These are phyloP conservation scores for Chaetophractus vellerosus DNA, from an alignment of 2,797 vertebrate genomes.

Conservation along the genomic window DNA sequence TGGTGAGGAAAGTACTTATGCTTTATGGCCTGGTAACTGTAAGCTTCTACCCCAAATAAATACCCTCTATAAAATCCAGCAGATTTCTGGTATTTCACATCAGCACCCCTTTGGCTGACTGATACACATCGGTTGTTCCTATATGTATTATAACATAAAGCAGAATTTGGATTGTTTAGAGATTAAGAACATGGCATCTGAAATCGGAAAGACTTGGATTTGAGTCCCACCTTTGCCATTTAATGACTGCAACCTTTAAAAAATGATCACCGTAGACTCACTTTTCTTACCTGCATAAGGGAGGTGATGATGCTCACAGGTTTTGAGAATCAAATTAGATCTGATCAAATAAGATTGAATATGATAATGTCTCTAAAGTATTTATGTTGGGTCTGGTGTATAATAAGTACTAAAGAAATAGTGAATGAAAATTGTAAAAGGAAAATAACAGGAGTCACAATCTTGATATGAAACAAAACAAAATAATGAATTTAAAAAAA, in stretches of 20 bases:
- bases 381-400: not conserved
- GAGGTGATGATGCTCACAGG: not conserved
- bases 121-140: not conserved
- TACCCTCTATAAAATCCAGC: too few species aligned
- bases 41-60: too few species aligned
- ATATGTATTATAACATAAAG: not conserved
- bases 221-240: not conserved
- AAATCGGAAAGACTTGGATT: not conserved
- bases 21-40: too few species aligned
- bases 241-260: not conserved
- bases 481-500: not conserved
- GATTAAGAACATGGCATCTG: not conserved
- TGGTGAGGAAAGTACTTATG: too few species aligned
- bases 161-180: not conserved
- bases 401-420: not conserved
- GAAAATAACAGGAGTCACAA: not conserved
- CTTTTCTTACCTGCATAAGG: not conserved
- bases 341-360: not conserved
- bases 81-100: too few species aligned
- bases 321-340: not conserved
- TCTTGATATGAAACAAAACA: not conserved
- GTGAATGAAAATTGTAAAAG: not conserved
- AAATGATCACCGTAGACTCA: not conserved
- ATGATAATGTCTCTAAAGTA: not conserved
- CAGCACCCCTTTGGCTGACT: too few species aligned